Evolutionary conservation across 2,797 vertebrate genomes (phyloP), one percentile per base, ranked within the genome.

Genomic region (Xerus rutilus): DNA sequence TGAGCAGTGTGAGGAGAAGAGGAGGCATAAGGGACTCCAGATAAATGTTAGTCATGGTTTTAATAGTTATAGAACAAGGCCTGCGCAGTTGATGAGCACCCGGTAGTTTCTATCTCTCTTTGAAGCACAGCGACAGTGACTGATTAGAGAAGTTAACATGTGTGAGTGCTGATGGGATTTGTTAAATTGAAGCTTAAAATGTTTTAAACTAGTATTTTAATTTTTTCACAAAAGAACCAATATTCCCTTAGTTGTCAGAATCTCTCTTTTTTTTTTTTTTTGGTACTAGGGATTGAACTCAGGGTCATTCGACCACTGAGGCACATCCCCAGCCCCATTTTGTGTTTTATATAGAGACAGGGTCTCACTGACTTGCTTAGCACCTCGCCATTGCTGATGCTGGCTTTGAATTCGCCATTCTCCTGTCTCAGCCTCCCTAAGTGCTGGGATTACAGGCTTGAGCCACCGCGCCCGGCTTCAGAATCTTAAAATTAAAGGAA

Each of bases 181-280:
- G 45, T 59, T 18, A 45, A 35, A 64, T 49, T 72, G 30, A 78
- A 64, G 12, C 47, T 78, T 86, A 54, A 72, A 82, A 13, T 39
- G 13, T 59, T 86, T 74, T 52, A 82, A 32, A 90, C 87, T 67
- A 72, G 83, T 82, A 67, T 72, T 87, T 94, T 86, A 65, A 69
- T 89, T 94, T 82, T 92, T 32, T 59, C 47, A 84, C 39, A 70
- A 28, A 73, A 69, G 30, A 73, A 49, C 35, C 91, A 74, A 83
- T 89, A 78, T 73, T 89, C 10, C 32, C 14, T 88, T 81, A 52
- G 17, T 43, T 79, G 35, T 88, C 84, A 95, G 54, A 81, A 67
- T 91, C 52, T 77, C n/a, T n/a, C n/a, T n/a, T n/a, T n/a, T n/a
- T n/a, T n/a, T n/a, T n/a, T n/a, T n/a, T n/a, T n/a, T n/a, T n/a